Evolutionary conservation across 2,888 invertebrate species (phyloP).

Genomic region (Eucera pruinosa): DNA sequence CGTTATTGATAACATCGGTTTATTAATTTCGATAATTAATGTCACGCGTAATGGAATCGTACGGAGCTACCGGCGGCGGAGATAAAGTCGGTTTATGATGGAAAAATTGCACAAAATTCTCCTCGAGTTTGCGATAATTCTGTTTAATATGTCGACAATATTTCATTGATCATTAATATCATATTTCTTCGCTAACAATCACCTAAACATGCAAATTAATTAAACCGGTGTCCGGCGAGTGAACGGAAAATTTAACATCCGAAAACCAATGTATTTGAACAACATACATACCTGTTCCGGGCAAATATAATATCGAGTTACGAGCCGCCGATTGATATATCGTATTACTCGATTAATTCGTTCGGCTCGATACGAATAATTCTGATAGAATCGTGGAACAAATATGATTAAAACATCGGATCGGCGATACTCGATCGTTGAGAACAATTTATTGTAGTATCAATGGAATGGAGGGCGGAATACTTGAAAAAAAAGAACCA

Average conservation of each 20-base stretch:
- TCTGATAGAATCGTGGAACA: not conserved
- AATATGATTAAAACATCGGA: not conserved
- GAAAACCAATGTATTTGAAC: slow-evolving; percentile 15
- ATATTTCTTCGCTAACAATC: not conserved
- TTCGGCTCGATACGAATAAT: not conserved
- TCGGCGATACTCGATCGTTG: not conserved
- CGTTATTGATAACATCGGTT: not conserved
- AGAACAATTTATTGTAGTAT: not conserved
- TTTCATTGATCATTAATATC: slow-evolving; percentile 12
- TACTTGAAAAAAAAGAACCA: too few species aligned
- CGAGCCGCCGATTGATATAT: slow-evolving; percentile 18
- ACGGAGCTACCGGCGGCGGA: not conserved
- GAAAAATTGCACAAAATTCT: not conserved
- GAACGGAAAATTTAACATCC: slow-evolving; percentile 1
- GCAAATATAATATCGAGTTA: slow-evolving; percentile 28
- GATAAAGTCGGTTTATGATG: not conserved
- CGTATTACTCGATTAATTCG: slow-evolving; percentile 29
- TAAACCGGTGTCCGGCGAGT: not conserved
- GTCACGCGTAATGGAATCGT: not conserved
- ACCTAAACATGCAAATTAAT: slow-evolving; percentile 30
- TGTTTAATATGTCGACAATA: not conserved
- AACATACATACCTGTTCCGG: not conserved
- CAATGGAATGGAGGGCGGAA: not conserved
- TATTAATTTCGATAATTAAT: slow-evolving; percentile 12
- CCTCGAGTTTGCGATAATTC: not conserved